Conservation (phyloP, 2,888 invertebrate genomes). For the Dicranocentrus wangi region DNA sequence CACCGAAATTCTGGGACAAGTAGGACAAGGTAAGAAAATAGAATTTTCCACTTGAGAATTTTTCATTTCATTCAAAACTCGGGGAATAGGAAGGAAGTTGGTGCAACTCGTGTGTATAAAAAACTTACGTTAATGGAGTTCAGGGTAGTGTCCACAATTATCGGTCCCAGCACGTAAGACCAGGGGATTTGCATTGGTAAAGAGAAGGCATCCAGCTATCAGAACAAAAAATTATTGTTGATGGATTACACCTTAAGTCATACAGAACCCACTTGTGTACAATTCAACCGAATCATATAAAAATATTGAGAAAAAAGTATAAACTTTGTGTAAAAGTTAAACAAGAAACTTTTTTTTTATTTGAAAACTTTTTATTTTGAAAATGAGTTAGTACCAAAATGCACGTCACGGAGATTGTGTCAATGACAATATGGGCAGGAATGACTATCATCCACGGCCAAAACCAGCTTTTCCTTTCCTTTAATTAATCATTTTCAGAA, state of each 20-base stretch:
- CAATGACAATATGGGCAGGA: constrained; percentile 75
- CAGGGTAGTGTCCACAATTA: constrained; percentile 63
- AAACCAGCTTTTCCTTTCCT: constrained; percentile 83
- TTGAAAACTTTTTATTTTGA: too few relatives aligned
- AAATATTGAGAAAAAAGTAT: neutral
- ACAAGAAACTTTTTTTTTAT: too few relatives aligned
- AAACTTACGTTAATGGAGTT: constrained; percentile 69
- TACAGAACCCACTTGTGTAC: neutral
- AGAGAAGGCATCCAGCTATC: constrained; percentile 45
- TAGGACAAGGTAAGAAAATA: too few relatives aligned
- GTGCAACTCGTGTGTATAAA: too few relatives aligned
- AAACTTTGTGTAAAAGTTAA: too few relatives aligned
- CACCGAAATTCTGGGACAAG: too few relatives aligned
- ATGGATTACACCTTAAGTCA: neutral
- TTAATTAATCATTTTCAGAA: constrained; percentile 73
- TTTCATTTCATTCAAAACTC: too few relatives aligned
- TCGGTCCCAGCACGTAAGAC: constrained; percentile 36
- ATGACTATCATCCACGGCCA: constrained; percentile 85
- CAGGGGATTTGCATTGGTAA: constrained; percentile 13
- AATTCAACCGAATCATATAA: too few relatives aligned
- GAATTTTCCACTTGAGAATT: too few relatives aligned
- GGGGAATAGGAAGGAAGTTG: too few relatives aligned
- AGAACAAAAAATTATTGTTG: neutral
- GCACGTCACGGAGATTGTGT: constrained; percentile 62
- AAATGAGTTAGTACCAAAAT: constrained; percentile 66